These are phyloP conservation scores for Pseudopipra pipra DNA, from an alignment of 2,113 vertebrate species.

Conservation along the genomic window DNA sequence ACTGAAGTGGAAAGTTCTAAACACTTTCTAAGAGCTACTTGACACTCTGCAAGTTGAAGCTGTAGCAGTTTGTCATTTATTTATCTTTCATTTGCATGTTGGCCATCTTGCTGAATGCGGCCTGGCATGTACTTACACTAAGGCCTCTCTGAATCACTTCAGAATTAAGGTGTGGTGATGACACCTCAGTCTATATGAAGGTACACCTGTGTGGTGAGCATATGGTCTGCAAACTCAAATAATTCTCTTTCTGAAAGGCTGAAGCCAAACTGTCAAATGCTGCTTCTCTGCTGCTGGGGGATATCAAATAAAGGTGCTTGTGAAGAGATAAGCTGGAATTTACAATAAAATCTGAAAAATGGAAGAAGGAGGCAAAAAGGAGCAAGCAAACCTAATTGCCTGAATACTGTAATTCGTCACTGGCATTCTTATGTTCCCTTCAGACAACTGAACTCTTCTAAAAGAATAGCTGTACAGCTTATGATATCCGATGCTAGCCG, in stretches of 20 bases:
- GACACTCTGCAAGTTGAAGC: slow-evolving; percentile 28
- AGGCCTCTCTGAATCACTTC: background rate
- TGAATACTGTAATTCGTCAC: background rate
- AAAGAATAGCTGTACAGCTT: background rate
- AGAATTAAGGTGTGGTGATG: background rate
- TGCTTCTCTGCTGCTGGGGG: background rate
- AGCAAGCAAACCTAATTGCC: background rate
- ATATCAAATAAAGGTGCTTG: background rate
- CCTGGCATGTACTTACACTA: background rate
- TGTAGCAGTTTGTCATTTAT: slow-evolving; percentile 19
- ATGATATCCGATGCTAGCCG: slow-evolving; percentile 17
- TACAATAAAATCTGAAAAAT: background rate
- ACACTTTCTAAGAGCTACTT: background rate
- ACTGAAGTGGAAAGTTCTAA: slow-evolving; percentile 11
- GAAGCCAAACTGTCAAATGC: background rate
- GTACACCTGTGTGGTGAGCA: background rate
- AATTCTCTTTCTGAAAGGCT: background rate
- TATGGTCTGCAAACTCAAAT: background rate
- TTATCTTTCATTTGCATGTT: slow-evolving; percentile 44
- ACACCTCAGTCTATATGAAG: background rate
- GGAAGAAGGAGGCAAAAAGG: background rate
- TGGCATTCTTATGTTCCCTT: background rate
- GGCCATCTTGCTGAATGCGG: background rate
- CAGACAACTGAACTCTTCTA: background rate
- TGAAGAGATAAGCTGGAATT: background rate